Evolutionary conservation across 2,113 vertebrate species (phyloP).

Genomic region (Sturnus vulgaris): DNA sequence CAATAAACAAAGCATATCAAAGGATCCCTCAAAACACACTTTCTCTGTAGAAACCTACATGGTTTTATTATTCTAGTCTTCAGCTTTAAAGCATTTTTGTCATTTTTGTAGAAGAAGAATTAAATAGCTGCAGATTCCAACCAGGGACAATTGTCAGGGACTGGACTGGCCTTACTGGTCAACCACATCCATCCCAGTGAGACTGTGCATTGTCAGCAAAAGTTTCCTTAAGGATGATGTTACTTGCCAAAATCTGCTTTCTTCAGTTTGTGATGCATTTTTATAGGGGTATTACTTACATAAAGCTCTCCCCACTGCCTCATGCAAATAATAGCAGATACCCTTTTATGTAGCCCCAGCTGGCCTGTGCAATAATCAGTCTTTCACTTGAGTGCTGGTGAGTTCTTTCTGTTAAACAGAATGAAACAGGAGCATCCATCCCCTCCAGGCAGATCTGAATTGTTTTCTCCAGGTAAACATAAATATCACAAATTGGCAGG

Average conservation of each 20-base stretch:
- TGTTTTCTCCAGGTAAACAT: not conserved
- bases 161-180: slow-evolving; percentile 1
- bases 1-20: slow-evolving; percentile 49
- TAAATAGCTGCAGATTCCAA: slow-evolving; percentile 34
- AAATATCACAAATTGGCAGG: not conserved
- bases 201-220: slow-evolving; percentile 31
- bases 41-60: slow-evolving; percentile 29
- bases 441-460: not conserved
- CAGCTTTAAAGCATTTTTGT: slow-evolving; percentile 62
- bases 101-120: slow-evolving; percentile 26
- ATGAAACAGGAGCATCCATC: not conserved
- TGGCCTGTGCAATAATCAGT: not conserved
- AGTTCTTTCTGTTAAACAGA: not conserved
- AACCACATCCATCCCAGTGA: slow-evolving; percentile 43
- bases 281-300: not conserved
- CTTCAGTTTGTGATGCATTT: slow-evolving; percentile 11
- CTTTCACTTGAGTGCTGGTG: not conserved
- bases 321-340: not conserved
- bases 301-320: not conserved
- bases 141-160: slow-evolving; percentile 28
- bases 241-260: slow-evolving; percentile 42
- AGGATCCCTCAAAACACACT: slow-evolving; percentile 13
- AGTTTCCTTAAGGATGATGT: not conserved
- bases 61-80: slow-evolving; percentile 43
- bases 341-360: not conserved